Percentiles rank a stretch among this genome's conserved stretches.
These are phyloP conservation scores for Caenorhabditis uteleia DNA, from an alignment of 2,888 invertebrate genomes.

Conservation along the genomic window DNA sequence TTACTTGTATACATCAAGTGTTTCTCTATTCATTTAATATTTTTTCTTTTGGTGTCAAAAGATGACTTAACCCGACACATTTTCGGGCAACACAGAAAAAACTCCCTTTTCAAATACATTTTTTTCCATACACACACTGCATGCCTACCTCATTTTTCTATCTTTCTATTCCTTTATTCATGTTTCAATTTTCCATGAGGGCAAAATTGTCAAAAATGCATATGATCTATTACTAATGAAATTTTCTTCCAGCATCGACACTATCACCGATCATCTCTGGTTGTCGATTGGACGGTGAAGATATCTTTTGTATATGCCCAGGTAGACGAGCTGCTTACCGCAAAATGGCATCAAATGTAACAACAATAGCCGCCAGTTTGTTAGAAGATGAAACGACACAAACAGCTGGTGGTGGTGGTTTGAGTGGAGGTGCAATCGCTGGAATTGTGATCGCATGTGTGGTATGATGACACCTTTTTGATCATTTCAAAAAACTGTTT, in stretches of 20 bases:
- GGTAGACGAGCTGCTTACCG: conserved; percentile 16
- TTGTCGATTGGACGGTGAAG: conserved; percentile 46
- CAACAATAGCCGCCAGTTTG: conserved; percentile 2
- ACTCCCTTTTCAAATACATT: too few relatives aligned
- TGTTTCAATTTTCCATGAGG: not conserved
- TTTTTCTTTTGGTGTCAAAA: too few relatives aligned
- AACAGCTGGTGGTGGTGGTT: conserved; percentile 12
- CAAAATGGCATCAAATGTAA: conserved; percentile 20
- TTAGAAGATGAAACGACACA: conserved; percentile 3
- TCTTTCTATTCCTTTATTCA: not conserved
- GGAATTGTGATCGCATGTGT: conserved; percentile 61
- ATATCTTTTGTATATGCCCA: conserved; percentile 51
- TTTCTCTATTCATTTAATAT: too few relatives aligned
- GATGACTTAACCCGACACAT: too few relatives aligned
- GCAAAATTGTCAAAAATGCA: too few relatives aligned
- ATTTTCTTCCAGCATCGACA: conserved; percentile 51
- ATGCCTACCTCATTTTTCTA: too few relatives aligned
- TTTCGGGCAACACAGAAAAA: too few relatives aligned
- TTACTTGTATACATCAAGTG: too few relatives aligned
- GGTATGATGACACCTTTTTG: conserved; percentile 43
- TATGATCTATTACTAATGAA: not conserved
- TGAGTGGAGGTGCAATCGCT: conserved; percentile 59
- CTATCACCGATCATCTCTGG: conserved; percentile 50
- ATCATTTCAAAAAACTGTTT: not conserved
- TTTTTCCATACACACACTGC: too few relatives aligned